Evolutionary conservation across 2,113 vertebrate species (phyloP).

Genomic region (Pimephales promelas): DNA sequence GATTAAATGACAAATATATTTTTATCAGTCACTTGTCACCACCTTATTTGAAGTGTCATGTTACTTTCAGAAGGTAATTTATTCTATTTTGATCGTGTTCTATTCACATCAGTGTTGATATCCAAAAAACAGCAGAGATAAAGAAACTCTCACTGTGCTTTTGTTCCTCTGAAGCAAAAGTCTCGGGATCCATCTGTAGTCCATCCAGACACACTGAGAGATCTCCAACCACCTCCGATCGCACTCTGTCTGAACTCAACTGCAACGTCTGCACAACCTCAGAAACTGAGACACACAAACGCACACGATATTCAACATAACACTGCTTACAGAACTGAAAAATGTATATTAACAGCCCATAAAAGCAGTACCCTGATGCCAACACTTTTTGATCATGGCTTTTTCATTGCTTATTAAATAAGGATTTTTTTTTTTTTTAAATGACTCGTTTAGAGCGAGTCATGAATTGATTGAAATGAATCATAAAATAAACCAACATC

Average conservation of each 20-base stretch:
- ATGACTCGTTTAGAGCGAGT: too few relatives aligned
- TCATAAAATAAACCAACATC: not conserved
- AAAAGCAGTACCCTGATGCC: not conserved
- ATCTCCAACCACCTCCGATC: slow-evolving; percentile 88
- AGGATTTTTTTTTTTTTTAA: too few relatives aligned
- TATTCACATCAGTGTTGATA: too few relatives aligned
- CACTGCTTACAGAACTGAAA: not conserved
- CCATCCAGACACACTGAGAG: slow-evolving; percentile 93
- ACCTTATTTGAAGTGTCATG: too few relatives aligned
- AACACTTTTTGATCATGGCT: not conserved
- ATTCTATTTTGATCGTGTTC: too few relatives aligned
- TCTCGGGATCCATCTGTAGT: slow-evolving; percentile 89
- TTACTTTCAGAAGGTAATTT: too few relatives aligned
- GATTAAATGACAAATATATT: too few relatives aligned
- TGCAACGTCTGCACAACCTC: slow-evolving; percentile 92
- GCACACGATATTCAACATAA: not conserved
- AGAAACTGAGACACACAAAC: slow-evolving; percentile 75
- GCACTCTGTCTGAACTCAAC: slow-evolving; percentile 84
- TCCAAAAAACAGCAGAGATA: not conserved
- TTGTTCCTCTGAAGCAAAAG: slow-evolving; percentile 71
- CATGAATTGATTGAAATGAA: too few relatives aligned
- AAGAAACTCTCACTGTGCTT: slow-evolving; percentile 78
- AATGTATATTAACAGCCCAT: not conserved
- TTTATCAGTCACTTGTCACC: too few relatives aligned
- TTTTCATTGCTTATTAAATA: not conserved